A percentile compares a stretch with the other conserved stretches of the same genome.
phyloP scores from a whole-genome alignment of 2,797 vertebrate genomes.

The Sylvilagus floridanus region DNA sequence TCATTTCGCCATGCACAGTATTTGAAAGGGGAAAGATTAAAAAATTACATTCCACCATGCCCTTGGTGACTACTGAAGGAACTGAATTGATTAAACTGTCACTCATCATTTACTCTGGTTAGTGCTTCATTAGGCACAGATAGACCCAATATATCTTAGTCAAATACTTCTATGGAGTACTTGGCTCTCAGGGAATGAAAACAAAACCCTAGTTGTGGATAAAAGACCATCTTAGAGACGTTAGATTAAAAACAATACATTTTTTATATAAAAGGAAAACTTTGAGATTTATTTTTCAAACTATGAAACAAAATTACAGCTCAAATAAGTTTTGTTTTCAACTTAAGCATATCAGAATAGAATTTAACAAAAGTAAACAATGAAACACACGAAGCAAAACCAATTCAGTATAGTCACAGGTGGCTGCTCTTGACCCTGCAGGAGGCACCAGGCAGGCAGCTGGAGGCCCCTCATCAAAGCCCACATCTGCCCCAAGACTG shows the following conservation, averaged over 20 bases:
- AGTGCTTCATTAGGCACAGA: conserved; percentile 88
- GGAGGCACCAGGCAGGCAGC: no score
- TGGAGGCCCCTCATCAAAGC: background rate
- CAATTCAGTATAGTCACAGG: background rate
- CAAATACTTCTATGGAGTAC: conserved; percentile 82
- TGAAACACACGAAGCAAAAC: background rate
- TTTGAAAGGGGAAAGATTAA: conserved; percentile 85
- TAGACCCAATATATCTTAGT: conserved; percentile 87
- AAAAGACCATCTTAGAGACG: conserved; percentile 65
- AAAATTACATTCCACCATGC: conserved; percentile 86
- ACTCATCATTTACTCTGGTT: conserved; percentile 87
- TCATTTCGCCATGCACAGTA: conserved; percentile 72
- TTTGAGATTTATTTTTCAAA: conserved; percentile 47
- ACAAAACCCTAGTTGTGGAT: conserved; percentile 48
- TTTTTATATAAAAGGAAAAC: background rate
- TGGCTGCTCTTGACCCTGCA: background rate
- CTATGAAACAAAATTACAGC: background rate
- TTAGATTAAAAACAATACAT: background rate
- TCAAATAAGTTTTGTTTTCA: background rate
- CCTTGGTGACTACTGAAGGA: conserved; percentile 83
- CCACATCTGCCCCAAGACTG: background rate
- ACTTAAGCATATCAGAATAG: background rate
- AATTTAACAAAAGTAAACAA: conserved; percentile 16
- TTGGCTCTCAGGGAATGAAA: conserved; percentile 72
- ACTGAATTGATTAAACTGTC: conserved; percentile 88